Evolutionary conservation across 2,888 invertebrate genomes (phyloP).

Genomic region (Busseola fusca): DNA sequence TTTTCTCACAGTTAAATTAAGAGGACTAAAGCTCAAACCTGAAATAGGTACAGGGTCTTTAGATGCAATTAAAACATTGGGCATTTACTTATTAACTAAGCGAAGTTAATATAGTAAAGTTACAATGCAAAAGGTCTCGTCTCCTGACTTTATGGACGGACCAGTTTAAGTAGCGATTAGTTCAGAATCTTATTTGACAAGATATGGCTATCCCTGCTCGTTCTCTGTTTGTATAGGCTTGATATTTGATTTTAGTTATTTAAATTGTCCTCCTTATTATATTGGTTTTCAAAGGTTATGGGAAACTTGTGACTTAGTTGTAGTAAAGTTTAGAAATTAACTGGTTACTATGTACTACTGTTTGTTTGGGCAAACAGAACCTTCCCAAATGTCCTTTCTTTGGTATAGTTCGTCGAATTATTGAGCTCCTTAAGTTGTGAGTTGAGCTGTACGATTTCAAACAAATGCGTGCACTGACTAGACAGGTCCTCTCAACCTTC

Average conservation of each 20-base stretch:
- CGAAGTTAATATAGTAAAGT: slow-evolving; percentile 12
- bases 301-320: slow-evolving; percentile 12
- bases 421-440: too few relatives aligned
- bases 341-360: background rate
- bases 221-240: slow-evolving; percentile 17
- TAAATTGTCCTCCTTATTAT: slow-evolving; percentile 34
- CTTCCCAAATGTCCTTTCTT: too few relatives aligned
- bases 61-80: background rate
- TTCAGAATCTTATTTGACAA: slow-evolving; percentile 57
- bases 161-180: slow-evolving; percentile 31
- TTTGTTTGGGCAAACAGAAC: background rate
- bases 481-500: too few relatives aligned
- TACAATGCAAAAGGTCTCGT: slow-evolving; percentile 21
- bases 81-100: slow-evolving; percentile 12
- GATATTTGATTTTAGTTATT: slow-evolving; percentile 42
- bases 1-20: background rate
- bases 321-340: slow-evolving; percentile 17
- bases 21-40: background rate
- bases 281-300: slow-evolving; percentile 31
- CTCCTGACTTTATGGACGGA: slow-evolving; percentile 33
- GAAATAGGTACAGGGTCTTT: background rate
- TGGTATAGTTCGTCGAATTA: too few relatives aligned
- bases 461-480: too few relatives aligned
- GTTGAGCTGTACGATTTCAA: too few relatives aligned
- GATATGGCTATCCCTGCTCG: slow-evolving; percentile 16